phyloP scores from a whole-genome alignment of 2,888 invertebrate genomes.

The Heliconius ismenius region DNA sequence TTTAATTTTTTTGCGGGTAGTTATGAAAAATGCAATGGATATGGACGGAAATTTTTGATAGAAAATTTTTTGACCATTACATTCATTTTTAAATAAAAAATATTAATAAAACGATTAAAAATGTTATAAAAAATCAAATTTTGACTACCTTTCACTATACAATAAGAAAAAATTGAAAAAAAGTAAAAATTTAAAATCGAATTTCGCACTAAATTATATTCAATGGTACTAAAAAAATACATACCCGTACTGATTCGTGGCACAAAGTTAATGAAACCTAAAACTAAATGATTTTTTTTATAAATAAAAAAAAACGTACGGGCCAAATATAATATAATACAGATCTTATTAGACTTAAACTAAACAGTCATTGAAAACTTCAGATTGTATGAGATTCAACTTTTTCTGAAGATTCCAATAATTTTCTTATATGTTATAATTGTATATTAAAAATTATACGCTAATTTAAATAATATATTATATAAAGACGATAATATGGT shows the following conservation, averaged over 20 bases:
- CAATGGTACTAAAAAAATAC: slow-evolving; percentile 45
- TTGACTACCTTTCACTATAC: not conserved
- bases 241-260: slow-evolving; percentile 77
- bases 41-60: slow-evolving; percentile 42
- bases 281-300: slow-evolving; percentile 41
- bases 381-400: slow-evolving; percentile 77
- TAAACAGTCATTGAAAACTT: slow-evolving; percentile 79
- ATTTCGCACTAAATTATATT: slow-evolving; percentile 32
- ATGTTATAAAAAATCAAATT: not conserved
- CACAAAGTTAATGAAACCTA: slow-evolving; percentile 62
- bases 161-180: not conserved
- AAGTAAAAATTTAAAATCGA: not conserved
- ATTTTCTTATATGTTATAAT: slow-evolving; percentile 47
- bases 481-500: not conserved
- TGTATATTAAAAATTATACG: slow-evolving; percentile 42
- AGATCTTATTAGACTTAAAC: slow-evolving; percentile 62
- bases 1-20: slow-evolving; percentile 9
- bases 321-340: slow-evolving; percentile 51
- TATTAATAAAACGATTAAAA: not conserved
- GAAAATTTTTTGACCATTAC: slow-evolving; percentile 16
- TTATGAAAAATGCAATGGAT: slow-evolving; percentile 35
- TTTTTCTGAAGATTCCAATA: slow-evolving; percentile 78
- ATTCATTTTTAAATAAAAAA: not conserved
- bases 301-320: slow-evolving; percentile 47
- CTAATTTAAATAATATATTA: slow-evolving; percentile 34